phyloP scores from a whole-genome alignment of 92 coral and sea anemone genomes.

The Umimayanthus kanabou region DNA sequence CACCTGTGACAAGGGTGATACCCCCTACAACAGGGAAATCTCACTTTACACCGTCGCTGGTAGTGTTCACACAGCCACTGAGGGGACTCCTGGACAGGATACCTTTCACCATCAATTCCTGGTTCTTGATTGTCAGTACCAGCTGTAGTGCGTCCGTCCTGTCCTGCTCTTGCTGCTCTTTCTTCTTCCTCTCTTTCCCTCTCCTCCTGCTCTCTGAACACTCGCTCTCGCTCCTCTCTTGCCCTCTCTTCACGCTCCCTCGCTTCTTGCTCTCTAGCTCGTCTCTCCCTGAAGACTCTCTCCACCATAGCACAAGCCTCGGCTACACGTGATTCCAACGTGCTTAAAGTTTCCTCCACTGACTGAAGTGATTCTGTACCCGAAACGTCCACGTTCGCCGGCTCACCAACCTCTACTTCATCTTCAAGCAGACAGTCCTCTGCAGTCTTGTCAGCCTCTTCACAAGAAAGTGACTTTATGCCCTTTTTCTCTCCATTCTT shows the following conservation, averaged over 20 bases:
- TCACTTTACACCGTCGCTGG: constrained; percentile 2
- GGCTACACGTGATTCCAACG: constrained; percentile 8
- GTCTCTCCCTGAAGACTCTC: constrained; percentile 9
- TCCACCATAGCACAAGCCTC: constrained; percentile 31
- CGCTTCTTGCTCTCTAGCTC: background rate
- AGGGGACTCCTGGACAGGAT: constrained; percentile 39
- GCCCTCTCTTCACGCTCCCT: background rate
- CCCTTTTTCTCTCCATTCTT: background rate
- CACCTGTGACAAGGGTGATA: no score
- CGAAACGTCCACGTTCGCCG: background rate
- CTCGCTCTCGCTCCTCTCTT: constrained; percentile 7
- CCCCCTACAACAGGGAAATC: no score
- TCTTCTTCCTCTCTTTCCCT: background rate
- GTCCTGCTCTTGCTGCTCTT: background rate
- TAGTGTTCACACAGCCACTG: constrained; percentile 42
- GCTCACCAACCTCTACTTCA: background rate
- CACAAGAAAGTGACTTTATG: background rate
- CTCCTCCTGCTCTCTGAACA: constrained; percentile 10
- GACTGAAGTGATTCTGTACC: constrained; percentile 18
- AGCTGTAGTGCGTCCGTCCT: background rate
- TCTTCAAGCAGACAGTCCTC: background rate
- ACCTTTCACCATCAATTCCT: background rate
- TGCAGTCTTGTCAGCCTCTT: background rate
- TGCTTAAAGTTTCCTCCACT: constrained; percentile 11
- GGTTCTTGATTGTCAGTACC: background rate